Evolutionary conservation across 2,888 invertebrate species (phyloP).

Genomic region (Cryptocephalus moraei): DNA sequence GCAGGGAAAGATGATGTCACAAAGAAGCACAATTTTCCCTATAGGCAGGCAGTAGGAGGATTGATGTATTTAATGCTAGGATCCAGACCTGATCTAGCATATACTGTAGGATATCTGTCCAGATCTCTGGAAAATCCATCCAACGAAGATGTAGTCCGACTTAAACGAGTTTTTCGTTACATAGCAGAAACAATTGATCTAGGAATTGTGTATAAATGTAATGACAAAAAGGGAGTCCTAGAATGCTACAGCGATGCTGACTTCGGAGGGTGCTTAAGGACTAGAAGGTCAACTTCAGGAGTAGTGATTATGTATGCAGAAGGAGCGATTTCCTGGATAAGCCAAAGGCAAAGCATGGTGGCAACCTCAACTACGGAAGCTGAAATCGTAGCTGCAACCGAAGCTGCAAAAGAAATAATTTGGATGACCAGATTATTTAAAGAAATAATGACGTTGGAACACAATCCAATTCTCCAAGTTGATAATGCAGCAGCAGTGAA

Average conservation of each 20-base stretch:
- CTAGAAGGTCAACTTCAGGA: conserved; percentile 14
- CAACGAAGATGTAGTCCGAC: background rate
- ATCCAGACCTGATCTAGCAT: conserved; percentile 7
- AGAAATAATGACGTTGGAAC: no score
- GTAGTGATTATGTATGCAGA: conserved; percentile 14
- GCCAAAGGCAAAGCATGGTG: no score
- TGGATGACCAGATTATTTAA: conserved; percentile 23
- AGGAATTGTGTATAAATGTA: conserved; percentile 1
- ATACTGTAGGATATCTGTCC: conserved; percentile 4
- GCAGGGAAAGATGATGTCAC: conserved; percentile 1
- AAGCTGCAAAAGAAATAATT: conserved; percentile 21
- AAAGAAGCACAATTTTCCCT: conserved; percentile 3
- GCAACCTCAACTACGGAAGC: conserved; percentile 24
- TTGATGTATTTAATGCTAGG: conserved; percentile 6
- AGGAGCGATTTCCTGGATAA: conserved; percentile 21
- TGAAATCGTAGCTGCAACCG: conserved; percentile 24
- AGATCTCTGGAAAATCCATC: conserved; percentile 5
- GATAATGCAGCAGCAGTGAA: no score
- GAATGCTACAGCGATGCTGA: conserved; percentile 28
- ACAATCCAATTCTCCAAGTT: no score
- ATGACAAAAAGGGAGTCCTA: background rate
- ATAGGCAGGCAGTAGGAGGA: conserved; percentile 6
- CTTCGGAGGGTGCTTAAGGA: conserved; percentile 22
- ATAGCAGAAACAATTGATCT: background rate
- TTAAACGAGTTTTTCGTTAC: conserved; percentile 6